Percentiles rank a stretch among this genome's conserved stretches.
phyloP scores from a whole-genome alignment of 2,113 vertebrate species.

The Lagopus muta region DNA sequence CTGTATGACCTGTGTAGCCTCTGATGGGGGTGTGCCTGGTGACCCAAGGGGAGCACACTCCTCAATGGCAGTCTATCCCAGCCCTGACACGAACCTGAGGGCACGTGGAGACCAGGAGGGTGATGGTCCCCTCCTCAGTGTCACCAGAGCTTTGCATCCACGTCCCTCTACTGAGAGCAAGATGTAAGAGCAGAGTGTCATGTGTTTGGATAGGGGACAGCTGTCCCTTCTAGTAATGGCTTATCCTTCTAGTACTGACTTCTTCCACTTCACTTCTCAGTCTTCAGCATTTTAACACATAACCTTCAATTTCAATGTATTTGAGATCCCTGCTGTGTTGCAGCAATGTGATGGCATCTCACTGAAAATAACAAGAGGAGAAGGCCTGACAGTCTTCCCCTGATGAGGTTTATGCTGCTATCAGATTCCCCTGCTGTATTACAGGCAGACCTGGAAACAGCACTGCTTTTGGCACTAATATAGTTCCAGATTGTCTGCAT shows the following conservation, averaged over 20 bases:
- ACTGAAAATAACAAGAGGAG: background rate
- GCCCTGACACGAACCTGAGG: background rate
- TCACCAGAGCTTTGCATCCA: background rate
- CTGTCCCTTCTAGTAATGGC: background rate
- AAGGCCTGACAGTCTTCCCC: background rate
- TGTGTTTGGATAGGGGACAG: background rate
- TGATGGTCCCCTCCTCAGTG: background rate
- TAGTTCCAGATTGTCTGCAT: constrained; percentile 41
- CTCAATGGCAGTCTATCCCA: background rate
- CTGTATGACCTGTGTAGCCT: accelerated
- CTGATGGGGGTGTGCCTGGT: background rate
- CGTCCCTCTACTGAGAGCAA: accelerated
- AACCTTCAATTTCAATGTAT: background rate
- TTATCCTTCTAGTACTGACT: background rate
- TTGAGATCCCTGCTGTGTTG: background rate
- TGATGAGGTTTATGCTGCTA: background rate
- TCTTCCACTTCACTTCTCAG: background rate
- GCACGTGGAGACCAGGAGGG: background rate
- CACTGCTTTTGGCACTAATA: background rate
- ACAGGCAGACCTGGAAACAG: background rate
- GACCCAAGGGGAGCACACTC: accelerated
- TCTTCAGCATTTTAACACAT: background rate
- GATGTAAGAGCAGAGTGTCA: background rate
- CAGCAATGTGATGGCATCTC: background rate
- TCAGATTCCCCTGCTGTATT: background rate